Conservation (phyloP, 2,888 invertebrate genomes). For the Petrophora chlorosata region DNA sequence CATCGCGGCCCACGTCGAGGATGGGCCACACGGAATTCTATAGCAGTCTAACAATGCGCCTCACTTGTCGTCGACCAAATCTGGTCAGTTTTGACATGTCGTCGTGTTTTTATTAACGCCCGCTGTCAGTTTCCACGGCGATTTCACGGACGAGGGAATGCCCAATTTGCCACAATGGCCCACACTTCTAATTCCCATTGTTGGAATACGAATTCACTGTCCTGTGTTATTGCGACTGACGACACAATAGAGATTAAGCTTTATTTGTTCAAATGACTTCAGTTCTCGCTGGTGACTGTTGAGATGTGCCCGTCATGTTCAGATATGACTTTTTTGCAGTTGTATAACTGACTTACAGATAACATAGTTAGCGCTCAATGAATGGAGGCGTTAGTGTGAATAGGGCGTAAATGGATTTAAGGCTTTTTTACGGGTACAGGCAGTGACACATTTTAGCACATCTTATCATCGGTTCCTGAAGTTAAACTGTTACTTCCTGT, state of each 20-base stretch:
- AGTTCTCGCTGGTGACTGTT: slow-evolving; percentile 47
- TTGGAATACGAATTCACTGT: slow-evolving; percentile 66
- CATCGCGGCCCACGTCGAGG: slow-evolving; percentile 49
- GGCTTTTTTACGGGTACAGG: not conserved
- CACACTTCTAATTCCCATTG: slow-evolving; percentile 78
- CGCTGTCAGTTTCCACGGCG: slow-evolving; percentile 66
- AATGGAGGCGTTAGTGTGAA: slow-evolving; percentile 18
- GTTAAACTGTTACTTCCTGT: slow-evolving; percentile 8
- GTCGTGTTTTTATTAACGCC: slow-evolving; percentile 82
- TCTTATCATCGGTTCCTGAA: not conserved
- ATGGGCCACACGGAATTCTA: slow-evolving; percentile 79
- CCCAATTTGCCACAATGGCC: slow-evolving; percentile 78
- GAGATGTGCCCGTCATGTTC: slow-evolving; percentile 55
- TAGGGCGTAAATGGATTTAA: slow-evolving; percentile 20
- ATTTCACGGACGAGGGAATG: slow-evolving; percentile 71
- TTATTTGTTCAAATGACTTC: slow-evolving; percentile 78
- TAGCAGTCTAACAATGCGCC: slow-evolving; percentile 64
- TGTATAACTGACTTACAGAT: slow-evolving; percentile 45
- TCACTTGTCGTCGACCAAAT: slow-evolving; percentile 79
- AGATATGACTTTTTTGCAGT: slow-evolving; percentile 44
- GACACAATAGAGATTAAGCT: slow-evolving; percentile 73
- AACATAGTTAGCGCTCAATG: slow-evolving; percentile 28
- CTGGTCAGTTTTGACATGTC: slow-evolving; percentile 82
- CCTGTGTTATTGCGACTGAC: slow-evolving; percentile 69
- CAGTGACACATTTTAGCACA: not conserved